These are phyloP conservation scores for Scrobipalpa atriplicella DNA, from an alignment of 2,888 invertebrate genomes.

Conservation along the genomic window DNA sequence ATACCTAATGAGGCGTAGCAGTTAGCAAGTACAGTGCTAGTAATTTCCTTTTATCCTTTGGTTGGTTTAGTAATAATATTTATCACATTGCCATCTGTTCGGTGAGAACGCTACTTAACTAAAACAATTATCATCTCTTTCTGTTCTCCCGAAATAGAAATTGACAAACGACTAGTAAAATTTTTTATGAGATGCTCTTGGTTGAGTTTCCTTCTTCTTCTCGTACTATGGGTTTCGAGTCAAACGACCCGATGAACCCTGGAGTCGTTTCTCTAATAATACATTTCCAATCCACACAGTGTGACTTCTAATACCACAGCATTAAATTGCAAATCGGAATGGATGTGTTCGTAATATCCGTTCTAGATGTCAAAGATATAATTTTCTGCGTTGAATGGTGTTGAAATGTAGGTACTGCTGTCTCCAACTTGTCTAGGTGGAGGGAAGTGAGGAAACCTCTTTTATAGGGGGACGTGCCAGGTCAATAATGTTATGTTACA, in stretches of 20 bases:
- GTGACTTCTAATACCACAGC: background rate
- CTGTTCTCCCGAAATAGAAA: too few relatives aligned
- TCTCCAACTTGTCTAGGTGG: background rate
- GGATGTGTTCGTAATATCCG: slow-evolving; percentile 22
- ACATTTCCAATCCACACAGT: background rate
- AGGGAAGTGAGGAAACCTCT: background rate
- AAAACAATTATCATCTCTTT: too few relatives aligned
- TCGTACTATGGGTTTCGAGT: too few relatives aligned
- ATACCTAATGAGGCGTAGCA: background rate
- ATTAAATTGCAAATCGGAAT: background rate
- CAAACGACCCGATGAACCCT: background rate
- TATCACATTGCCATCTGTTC: too few relatives aligned
- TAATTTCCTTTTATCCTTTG: background rate
- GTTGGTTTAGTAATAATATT: too few relatives aligned
- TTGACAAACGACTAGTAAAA: too few relatives aligned
- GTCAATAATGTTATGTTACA: too few relatives aligned
- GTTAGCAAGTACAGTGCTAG: background rate
- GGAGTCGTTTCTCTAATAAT: background rate
- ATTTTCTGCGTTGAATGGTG: background rate
- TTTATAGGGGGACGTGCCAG: too few relatives aligned
- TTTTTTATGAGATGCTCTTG: too few relatives aligned
- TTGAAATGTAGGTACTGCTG: slow-evolving; percentile 1
- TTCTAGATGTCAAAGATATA: slow-evolving; percentile 22
- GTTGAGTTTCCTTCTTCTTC: too few relatives aligned
- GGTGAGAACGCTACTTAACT: too few relatives aligned